Evolutionary conservation across 2,113 vertebrate species (phyloP), one percentile per base, ranked within the genome.

Genomic region (Apodemus sylvaticus): DNA sequence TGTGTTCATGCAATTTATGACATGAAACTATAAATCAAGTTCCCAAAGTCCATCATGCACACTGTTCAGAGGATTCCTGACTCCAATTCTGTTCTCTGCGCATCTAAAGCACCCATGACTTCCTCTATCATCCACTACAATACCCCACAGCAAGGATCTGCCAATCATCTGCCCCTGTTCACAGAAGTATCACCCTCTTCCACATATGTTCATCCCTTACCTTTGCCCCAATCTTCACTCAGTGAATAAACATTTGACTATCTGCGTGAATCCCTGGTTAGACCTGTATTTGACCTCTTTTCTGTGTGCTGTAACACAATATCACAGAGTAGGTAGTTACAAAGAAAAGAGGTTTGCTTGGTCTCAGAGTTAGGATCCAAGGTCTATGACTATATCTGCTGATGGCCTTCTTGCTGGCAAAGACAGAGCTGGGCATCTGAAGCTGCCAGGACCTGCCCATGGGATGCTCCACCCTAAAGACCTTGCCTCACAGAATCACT

Each of bases 1-100:
- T 14, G 3, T 74, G n/a, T 74, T 14, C 31, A 0, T 0, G 45
- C 7, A 12, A 22, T 58, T 88, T 60, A 55, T 92, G 5, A 26
- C 36, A 0, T 10, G 55, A 82, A 29, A 31, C 91, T 53, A 86
- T 11, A 45, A 81, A 17, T 36, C 53, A 76, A 19, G 4, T 19
- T 2, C 87, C 79, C 64, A 62, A 60, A 73, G 71, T 31, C 36
- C 29, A 42, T 7, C 9, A n/a, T 0, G 13, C 11, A 26, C 7
- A 2, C 45, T 22, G 2, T 89, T 70, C 48, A 20, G 1, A 42
- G 5, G 12, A 22, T 24, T 39, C 42, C 19, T 4, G 11, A 24
- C 5, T 60, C 45, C 14, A 12, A 0, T 3, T 7, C 29, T n/a
- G 2, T 64, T 39, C 36, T 36, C 78, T 1, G 0, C 48, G 26